Base-by-base conservation (phyloP, 2,113 vertebrate species). In the Limanda limanda region DNA sequence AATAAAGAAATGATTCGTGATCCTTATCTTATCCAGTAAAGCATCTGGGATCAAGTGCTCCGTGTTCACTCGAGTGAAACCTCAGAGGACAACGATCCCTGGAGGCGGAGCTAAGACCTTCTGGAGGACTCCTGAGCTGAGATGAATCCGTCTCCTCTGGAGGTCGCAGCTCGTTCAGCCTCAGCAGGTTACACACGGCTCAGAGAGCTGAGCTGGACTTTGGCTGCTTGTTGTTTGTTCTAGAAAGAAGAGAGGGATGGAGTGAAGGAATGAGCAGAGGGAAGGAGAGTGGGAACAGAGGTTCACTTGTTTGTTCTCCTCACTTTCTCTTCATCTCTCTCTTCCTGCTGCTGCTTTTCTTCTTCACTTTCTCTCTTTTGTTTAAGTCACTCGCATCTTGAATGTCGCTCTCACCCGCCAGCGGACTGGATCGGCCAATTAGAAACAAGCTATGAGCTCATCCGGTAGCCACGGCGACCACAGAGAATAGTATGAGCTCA, bases 391-490 rank as follows among this genome's bases (percentile, higher is more conserved):
- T 64, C 31, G 18, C n/a, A 18, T 60, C 21, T 45, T 25, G 18
- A n/a, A 13, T n/a, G 21, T 20, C 3, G 59, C 14, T n/a, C 45
- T 74, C n/a, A n/a, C 74, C 54, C 21, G 60, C 83, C 23, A 58
- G 71, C 47, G 1, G 52, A 20, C 42, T 27, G 25, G 47, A 66
- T 78, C 62, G 63, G 47, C 81, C 85, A 78, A 77, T 87, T 71
- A 72, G 58, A 75, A 58, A 15, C n/a, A 0, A 68, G 72, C 78
- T 13, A 67, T 87, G 82, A 85, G 79, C 67, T 87, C 88, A 87
- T 71, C n/a, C 6, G 20, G 79, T 87, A 68, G 45, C 80, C 82
- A 75, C 55, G 40, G 76, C 3, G 79, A 84, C 79, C 15, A 12
- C 58, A 48, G 67, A 71, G 72, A 80, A 79, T 56, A 64, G 42